Percentiles rank a stretch among this genome's conserved stretches.
phyloP scores from a whole-genome alignment of 2,797 vertebrate genomes.

The Avahi laniger region DNA sequence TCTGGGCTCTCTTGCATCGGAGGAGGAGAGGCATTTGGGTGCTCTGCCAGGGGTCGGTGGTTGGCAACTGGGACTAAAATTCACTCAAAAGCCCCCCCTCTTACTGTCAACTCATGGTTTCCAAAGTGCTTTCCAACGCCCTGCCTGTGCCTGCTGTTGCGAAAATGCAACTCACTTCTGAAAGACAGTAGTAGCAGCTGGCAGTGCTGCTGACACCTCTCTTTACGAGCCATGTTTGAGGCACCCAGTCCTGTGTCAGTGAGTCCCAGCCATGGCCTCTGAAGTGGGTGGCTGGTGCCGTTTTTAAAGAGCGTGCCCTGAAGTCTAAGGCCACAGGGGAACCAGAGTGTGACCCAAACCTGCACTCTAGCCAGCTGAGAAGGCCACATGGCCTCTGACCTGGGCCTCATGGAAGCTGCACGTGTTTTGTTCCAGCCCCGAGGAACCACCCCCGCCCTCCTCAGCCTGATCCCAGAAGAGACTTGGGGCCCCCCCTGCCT shows the following conservation, averaged over 20 bases:
- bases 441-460: constrained; percentile 82
- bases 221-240: not conserved
- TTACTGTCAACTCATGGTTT: not conserved
- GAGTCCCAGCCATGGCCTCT: not conserved
- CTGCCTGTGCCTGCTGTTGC: not conserved
- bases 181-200: not conserved
- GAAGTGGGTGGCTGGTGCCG: not conserved
- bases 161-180: accelerated
- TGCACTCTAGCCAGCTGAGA: not conserved
- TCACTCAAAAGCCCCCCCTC: not conserved
- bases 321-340: not conserved
- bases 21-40: not conserved
- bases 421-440: constrained; percentile 83
- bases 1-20: not conserved
- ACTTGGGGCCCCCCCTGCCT: not conserved
- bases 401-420: constrained; percentile 43
- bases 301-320: not conserved
- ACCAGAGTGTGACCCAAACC: not conserved
- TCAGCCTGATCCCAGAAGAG: constrained; percentile 84
- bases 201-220: not conserved
- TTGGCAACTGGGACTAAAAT: not conserved
- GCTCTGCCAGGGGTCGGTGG: accelerated
- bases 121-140: not conserved
- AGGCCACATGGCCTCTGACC: not conserved
- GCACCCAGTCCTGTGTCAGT: not conserved